phyloP scores from a whole-genome alignment of 2,113 vertebrate genomes.

The Eulemur macaco region DNA sequence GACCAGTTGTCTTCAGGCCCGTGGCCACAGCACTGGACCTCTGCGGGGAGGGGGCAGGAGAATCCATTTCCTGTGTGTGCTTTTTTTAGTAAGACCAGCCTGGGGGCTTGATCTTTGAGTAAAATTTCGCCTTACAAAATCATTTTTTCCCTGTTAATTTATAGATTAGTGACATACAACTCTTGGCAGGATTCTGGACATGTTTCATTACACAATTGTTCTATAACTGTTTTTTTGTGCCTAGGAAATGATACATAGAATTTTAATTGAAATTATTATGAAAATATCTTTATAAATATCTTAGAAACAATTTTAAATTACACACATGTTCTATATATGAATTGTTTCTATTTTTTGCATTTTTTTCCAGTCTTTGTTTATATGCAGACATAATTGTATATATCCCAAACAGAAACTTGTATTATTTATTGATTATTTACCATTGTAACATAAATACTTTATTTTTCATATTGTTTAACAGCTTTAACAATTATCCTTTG shows the following conservation, averaged over 20 bases:
- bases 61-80: background rate
- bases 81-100: background rate
- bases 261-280: slow-evolving; percentile 22
- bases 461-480: background rate
- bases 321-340: background rate
- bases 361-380: background rate
- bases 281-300: background rate
- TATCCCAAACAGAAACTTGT: background rate
- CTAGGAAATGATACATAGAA: background rate
- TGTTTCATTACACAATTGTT: background rate
- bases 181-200: background rate
- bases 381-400: background rate
- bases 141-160: background rate
- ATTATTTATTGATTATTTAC: background rate
- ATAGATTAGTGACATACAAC: background rate
- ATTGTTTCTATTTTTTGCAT: background rate
- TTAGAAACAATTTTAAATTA: background rate
- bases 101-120: background rate
- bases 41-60: too few relatives aligned
- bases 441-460: background rate
- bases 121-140: background rate
- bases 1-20: background rate
- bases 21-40: too few relatives aligned
- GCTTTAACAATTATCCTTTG: background rate
- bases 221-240: background rate